Conservation (phyloP, 1,140 invertebrate species). For the Plodia interpunctella region DNA sequence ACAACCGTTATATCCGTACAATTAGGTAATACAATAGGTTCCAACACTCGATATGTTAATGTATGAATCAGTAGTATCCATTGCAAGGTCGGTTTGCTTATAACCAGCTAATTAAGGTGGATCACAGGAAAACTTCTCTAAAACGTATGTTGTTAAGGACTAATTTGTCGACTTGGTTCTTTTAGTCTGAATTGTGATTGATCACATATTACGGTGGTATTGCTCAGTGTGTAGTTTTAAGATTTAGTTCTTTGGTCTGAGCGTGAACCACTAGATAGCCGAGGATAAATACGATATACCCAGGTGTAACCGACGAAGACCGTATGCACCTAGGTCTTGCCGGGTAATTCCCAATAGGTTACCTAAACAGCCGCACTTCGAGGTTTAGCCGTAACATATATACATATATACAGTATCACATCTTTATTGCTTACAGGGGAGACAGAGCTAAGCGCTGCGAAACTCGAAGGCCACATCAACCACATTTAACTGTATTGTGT, state of each 20-base stretch:
- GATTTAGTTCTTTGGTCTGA: constrained; percentile 6
- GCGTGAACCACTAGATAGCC: no score
- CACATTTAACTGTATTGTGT: no score
- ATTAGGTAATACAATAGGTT: constrained; percentile 30
- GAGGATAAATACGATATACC: no score
- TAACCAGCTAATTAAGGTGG: neutral
- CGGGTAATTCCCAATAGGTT: no score
- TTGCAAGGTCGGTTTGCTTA: constrained; percentile 25
- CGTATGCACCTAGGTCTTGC: no score
- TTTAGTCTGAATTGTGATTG: neutral
- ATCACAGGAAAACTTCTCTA: neutral
- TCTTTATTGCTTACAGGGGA: no score
- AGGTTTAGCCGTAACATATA: no score
- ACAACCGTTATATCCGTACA: neutral
- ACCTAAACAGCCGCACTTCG: no score
- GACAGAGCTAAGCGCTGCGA: no score
- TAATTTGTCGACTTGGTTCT: neutral
- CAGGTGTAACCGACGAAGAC: no score
- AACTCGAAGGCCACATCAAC: no score
- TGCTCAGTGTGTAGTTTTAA: constrained; percentile 20
- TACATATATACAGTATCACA: no score
- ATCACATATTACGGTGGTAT: constrained; percentile 16
- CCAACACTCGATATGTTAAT: constrained; percentile 24
- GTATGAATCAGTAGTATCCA: constrained; percentile 26
- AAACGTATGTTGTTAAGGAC: constrained; percentile 18